These are phyloP conservation scores for Seira sanloemensis DNA, from an alignment of 2,888 invertebrate species.

Conservation along the genomic window DNA sequence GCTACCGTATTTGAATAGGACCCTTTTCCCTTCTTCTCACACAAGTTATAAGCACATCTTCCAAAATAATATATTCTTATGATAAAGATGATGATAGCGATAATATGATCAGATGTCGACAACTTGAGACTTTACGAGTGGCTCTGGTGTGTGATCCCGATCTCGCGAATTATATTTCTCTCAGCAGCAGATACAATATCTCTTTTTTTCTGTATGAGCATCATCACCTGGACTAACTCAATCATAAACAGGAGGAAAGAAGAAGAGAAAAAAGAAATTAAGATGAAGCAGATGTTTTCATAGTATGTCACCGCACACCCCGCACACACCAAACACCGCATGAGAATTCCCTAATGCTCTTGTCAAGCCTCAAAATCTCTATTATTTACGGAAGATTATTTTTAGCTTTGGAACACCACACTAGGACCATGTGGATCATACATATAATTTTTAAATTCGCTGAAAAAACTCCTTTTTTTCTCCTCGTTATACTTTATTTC, in stretches of 20 bases:
- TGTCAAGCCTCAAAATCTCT: background rate
- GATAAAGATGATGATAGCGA: conserved; percentile 16
- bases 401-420: conserved; percentile 13
- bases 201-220: background rate
- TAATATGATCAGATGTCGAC: conserved; percentile 44
- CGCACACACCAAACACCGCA: background rate
- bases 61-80: conserved; percentile 19
- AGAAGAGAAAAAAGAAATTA: conserved; percentile 12
- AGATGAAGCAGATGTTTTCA: conserved; percentile 46
- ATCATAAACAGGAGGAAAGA: conserved; percentile 39
- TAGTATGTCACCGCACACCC: conserved; percentile 14
- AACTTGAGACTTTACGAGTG: conserved; percentile 41
- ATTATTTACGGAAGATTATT: conserved; percentile 21
- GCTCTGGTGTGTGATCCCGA: background rate
- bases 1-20: conserved; percentile 2
- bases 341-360: background rate
- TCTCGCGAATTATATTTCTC: background rate
- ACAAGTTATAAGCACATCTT: background rate
- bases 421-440: background rate
- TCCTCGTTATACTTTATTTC: background rate
- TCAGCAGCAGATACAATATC: background rate
- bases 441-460: background rate
- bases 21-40: background rate
- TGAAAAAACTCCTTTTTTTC: background rate
- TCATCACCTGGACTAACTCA: conserved; percentile 56